A percentile compares a stretch with the other conserved stretches of the same genome.
Conservation (phyloP, 2,113 vertebrate species). For the Epinephelus lanceolatus region DNA sequence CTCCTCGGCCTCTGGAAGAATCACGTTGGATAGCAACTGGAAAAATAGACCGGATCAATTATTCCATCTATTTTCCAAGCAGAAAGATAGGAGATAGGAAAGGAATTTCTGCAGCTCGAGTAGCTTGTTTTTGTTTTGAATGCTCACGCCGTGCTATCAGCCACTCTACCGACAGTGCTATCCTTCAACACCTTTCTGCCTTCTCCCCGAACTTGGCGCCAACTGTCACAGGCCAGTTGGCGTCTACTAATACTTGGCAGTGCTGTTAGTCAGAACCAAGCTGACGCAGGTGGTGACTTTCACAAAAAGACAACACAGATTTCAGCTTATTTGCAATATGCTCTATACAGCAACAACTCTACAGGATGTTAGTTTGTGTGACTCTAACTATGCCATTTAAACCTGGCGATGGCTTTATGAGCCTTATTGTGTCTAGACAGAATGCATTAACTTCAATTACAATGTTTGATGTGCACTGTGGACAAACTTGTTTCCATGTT, state of each 20-base stretch:
- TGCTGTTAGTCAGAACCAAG: slow-evolving; percentile 24
- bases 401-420: neutral
- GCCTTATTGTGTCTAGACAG: neutral
- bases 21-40: slow-evolving; percentile 34
- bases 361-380: neutral
- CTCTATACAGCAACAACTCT: neutral
- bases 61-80: slow-evolving; percentile 41
- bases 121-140: slow-evolving; percentile 59
- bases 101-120: slow-evolving; percentile 37
- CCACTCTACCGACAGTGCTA: slow-evolving; percentile 5
- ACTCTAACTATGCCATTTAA: neutral
- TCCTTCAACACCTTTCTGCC: slow-evolving; percentile 55
- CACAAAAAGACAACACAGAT: slow-evolving; percentile 13
- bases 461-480: neutral
- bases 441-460: neutral
- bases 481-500: neutral
- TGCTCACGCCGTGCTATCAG: slow-evolving; percentile 7
- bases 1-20: slow-evolving; percentile 29
- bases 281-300: slow-evolving; percentile 42
- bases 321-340: neutral
- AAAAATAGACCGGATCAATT: slow-evolving; percentile 44
- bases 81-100: slow-evolving; percentile 55
- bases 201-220: slow-evolving; percentile 35
- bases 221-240: slow-evolving; percentile 68
- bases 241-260: slow-evolving; percentile 60